Evolutionary conservation across 2,113 vertebrate species (phyloP).

Genomic region (Pedionomus torquatus): DNA sequence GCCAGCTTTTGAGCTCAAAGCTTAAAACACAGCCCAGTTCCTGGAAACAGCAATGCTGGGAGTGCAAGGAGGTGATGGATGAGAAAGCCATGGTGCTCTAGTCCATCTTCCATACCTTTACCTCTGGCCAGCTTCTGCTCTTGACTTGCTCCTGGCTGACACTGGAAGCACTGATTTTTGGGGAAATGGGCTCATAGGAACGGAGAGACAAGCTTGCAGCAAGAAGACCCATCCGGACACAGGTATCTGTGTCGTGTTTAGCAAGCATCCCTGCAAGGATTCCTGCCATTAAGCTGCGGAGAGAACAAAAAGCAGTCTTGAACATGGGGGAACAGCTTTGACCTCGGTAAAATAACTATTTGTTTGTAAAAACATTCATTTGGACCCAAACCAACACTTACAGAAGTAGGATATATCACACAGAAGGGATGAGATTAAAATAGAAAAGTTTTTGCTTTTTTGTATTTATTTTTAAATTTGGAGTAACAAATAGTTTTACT

Average conservation of each 20-base stretch:
- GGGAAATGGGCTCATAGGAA: constrained; percentile 78
- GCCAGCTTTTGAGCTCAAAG: not conserved
- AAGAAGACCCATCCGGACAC: constrained; percentile 82
- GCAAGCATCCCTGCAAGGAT: constrained; percentile 83
- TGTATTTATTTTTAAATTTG: not conserved
- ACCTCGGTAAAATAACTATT: not conserved
- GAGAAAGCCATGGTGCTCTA: not conserved
- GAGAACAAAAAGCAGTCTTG: not conserved
- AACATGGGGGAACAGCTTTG: not conserved
- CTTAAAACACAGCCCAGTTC: not conserved
- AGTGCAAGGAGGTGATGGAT: not conserved
- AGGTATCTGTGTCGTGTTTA: constrained; percentile 75
- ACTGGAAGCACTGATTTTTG: constrained; percentile 65
- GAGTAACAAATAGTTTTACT: not conserved
- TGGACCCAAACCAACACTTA: not conserved
- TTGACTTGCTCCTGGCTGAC: constrained; percentile 71
- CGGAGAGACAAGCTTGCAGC: constrained; percentile 79
- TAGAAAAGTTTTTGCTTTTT: not conserved
- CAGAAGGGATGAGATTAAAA: not conserved
- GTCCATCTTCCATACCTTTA: constrained; percentile 49
- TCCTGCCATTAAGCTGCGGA: constrained; percentile 83
- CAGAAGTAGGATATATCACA: not conserved
- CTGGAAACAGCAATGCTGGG: not conserved
- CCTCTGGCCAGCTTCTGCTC: constrained; percentile 70
- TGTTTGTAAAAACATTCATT: not conserved